phyloP scores from a whole-genome alignment of 2,888 invertebrate species.

The Lithodes maja region DNA sequence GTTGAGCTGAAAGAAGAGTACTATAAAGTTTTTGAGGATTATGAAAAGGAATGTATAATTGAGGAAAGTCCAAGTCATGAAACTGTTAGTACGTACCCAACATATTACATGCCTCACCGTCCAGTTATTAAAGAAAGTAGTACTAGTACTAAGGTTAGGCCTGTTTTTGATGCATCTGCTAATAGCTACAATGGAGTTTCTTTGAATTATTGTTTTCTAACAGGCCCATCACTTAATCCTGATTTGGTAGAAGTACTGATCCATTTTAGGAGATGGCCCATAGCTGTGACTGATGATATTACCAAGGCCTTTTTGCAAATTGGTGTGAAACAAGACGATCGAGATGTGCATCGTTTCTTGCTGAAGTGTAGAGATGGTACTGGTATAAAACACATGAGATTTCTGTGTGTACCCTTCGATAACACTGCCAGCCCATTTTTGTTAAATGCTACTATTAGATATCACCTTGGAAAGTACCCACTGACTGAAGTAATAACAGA shows the following conservation, averaged over 20 bases:
- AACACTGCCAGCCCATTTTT: background rate
- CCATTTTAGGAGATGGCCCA: constrained; percentile 17
- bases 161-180: constrained; percentile 25
- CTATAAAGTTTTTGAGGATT: background rate
- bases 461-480: no score
- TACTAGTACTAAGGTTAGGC: constrained; percentile 2
- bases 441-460: background rate
- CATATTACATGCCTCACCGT: constrained; percentile 15
- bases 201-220: constrained; percentile 10
- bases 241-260: constrained; percentile 25
- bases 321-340: background rate
- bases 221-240: constrained; percentile 14
- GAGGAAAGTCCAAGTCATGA: background rate
- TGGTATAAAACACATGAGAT: background rate
- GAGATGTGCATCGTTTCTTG: background rate
- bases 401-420: background rate
- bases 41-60: background rate
- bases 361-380: background rate
- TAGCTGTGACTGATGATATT: constrained; percentile 11
- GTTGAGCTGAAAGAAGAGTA: constrained; percentile 9
- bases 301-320: constrained; percentile 1
- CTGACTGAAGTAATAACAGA: no score
- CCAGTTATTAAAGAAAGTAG: constrained; percentile 15
- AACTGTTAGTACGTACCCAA: background rate
- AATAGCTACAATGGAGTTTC: constrained; percentile 9